These are phyloP conservation scores for Cathartes aura DNA, from an alignment of 2,113 vertebrate species.

Conservation along the genomic window DNA sequence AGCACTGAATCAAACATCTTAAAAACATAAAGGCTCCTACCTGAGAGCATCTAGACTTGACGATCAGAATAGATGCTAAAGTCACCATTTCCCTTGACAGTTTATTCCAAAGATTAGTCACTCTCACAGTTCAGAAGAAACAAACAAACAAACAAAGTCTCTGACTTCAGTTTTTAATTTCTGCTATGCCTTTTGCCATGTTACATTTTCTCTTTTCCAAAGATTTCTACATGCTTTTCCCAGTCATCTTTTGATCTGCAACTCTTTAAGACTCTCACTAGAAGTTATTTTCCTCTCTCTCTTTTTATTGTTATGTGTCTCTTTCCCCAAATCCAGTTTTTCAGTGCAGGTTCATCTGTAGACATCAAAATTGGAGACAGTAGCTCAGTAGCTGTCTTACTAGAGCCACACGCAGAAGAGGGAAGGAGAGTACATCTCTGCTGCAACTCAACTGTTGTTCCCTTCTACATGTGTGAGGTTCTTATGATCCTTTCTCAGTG, in stretches of 20 bases:
- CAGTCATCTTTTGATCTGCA: background rate
- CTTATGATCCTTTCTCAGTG: background rate
- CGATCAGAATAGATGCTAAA: background rate
- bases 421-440: background rate
- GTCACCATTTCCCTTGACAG: background rate
- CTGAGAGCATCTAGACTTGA: background rate
- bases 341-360: background rate
- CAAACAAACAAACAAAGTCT: fast-evolving
- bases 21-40: background rate
- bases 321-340: background rate
- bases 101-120: background rate
- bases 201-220: background rate
- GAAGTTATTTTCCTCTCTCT: background rate
- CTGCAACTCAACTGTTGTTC: background rate
- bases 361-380: background rate
- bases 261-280: background rate
- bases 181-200: background rate
- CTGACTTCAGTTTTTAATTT: background rate
- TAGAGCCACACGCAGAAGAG: background rate
- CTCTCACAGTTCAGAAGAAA: background rate
- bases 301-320: background rate
- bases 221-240: background rate
- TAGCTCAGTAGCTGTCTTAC: background rate
- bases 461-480: background rate
- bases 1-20: fast-evolving